These are phyloP conservation scores for Urechis unicinctus DNA, from an alignment of 2,888 invertebrate species.

Conservation along the genomic window DNA sequence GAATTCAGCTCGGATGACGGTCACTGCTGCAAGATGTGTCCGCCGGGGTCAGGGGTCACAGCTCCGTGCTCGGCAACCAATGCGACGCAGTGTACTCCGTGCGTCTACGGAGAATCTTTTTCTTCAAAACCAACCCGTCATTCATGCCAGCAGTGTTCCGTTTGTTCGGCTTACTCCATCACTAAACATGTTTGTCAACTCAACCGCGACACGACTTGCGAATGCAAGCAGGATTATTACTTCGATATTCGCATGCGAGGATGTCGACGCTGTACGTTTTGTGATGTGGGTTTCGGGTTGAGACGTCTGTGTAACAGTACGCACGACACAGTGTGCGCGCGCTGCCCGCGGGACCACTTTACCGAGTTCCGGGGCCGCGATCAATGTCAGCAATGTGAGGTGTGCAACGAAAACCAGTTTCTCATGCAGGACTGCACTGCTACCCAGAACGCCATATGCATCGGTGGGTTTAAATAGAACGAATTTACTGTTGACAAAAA, in stretches of 20 bases:
- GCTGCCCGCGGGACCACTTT: slow-evolving; percentile 37
- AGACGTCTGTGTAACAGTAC: slow-evolving; percentile 25
- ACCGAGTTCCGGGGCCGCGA: slow-evolving; percentile 30
- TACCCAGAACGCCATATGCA: slow-evolving; percentile 42
- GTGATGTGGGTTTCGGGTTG: slow-evolving; percentile 35
- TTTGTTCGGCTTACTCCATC: slow-evolving; percentile 36
- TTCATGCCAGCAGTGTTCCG: slow-evolving; percentile 23
- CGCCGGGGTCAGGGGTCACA: neutral
- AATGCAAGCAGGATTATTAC: slow-evolving; percentile 34
- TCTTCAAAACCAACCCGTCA: neutral
- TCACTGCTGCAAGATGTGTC: neutral
- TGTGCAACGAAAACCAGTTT: slow-evolving; percentile 30
- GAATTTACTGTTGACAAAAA: neutral
- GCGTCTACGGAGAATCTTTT: neutral
- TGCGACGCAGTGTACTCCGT: neutral
- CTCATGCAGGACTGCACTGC: slow-evolving; percentile 33
- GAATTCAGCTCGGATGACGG: no score
- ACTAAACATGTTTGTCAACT: slow-evolving; percentile 28
- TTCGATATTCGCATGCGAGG: slow-evolving; percentile 20
- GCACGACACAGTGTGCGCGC: slow-evolving; percentile 34
- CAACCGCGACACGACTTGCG: slow-evolving; percentile 34
- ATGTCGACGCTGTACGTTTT: slow-evolving; percentile 34
- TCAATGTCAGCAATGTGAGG: slow-evolving; percentile 32
- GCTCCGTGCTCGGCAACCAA: neutral
- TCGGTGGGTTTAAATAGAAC: slow-evolving; percentile 35